phyloP scores from a whole-genome alignment of 2,113 vertebrate genomes.

The Gymnogyps californianus region DNA sequence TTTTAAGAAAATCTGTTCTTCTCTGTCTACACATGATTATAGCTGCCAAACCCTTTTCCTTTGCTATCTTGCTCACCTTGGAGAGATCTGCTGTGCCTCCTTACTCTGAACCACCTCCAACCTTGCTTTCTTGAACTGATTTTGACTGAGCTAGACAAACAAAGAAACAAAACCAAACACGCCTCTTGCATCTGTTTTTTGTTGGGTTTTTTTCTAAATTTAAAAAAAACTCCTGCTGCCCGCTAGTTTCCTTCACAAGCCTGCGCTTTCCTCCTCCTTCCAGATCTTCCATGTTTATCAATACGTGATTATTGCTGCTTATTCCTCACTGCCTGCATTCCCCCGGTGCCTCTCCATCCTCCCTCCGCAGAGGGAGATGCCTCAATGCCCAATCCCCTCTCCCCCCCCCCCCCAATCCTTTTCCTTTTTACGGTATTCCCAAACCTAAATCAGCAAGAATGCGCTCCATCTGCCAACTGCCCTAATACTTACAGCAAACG shows the following conservation, averaged over 20 bases:
- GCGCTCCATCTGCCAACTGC: fast-evolving
- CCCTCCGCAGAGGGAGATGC: neutral
- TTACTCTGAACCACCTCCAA: neutral
- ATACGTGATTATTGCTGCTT: neutral
- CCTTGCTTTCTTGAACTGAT: neutral
- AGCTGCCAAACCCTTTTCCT: neutral
- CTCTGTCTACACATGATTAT: fast-evolving
- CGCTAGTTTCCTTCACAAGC: neutral
- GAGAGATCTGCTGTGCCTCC: neutral
- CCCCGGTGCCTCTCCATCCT: neutral
- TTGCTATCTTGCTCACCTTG: neutral
- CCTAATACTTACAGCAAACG: neutral
- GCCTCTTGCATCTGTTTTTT: neutral
- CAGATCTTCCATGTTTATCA: neutral
- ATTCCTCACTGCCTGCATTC: neutral
- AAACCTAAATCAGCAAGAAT: neutral
- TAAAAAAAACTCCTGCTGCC: neutral
- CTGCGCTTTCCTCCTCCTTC: neutral
- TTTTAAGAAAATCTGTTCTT: neutral
- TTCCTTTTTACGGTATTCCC: neutral
- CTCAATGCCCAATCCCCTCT: neutral
- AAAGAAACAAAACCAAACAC: neutral
- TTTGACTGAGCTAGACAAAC: neutral
- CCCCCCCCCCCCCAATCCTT: neutral
- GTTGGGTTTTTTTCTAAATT: neutral